Base-by-base conservation (phyloP, 2,113 vertebrate genomes). In the Empidonax traillii region DNA sequence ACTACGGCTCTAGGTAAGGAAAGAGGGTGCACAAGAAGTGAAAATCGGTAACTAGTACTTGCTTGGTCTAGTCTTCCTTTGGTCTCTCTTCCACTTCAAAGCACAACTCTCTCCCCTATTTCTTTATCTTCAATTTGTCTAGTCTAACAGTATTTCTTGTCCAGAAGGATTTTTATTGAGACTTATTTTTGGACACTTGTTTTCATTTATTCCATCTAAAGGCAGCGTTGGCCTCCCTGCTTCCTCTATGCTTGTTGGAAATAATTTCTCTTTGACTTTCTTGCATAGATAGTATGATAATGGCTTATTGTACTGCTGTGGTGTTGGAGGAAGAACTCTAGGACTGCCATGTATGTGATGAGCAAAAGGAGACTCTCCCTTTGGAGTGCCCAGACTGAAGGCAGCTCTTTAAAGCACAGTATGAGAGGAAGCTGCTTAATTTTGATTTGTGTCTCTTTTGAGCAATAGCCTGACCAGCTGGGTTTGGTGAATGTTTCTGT, bases 371-470 rank as follows among this genome's bases (percentile, higher is more conserved):
- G 52, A 30, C 22, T 51, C 23, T 79, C 52, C 14, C 58, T 69
- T 66, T 13, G 8, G 74, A 83, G 59, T 78, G 43, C 24, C 31
- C 61, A 59, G 33, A 16, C 63, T 83, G 72, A 74, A 47, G 47
- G 43, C 67, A 74, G 16, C 1, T 2, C 67, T 88, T 91, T 80
- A 71, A 75, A 91, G 63, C 56, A 2, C 21, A 69, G 19, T n/a
- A 30, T n/a, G 28, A 88, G 47, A 86, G 28, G 67, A 90, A 71
- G 35, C 46, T 47, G 52, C 72, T 94, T 59, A n/a, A 41, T 93
- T 80, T 91, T 80, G 82, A 56, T 94, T 78, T 81, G 71, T 66
- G 30, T 53, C 23, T 89, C 49, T 72, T 35, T 61, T 66, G 49
- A 96, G 24, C 0, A 17, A 84, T 69, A 69, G 22, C 30, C 65